phyloP scores from a whole-genome alignment of 2,797 vertebrate genomes.

The Octomys mimax region DNA sequence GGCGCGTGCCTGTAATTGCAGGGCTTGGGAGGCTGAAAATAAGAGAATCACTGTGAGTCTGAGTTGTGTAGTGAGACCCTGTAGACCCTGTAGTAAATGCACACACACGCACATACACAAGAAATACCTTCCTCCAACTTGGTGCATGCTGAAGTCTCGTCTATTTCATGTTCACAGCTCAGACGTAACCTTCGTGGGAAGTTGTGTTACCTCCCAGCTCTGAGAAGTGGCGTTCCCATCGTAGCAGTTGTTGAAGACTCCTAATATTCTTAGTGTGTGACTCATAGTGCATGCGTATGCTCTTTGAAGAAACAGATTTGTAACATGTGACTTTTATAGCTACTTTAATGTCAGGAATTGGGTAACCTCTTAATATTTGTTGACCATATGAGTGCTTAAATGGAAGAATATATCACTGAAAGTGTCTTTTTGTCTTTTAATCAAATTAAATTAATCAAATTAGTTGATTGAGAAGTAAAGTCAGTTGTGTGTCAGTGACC shows the following conservation, averaged over 20 bases:
- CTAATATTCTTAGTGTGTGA: not conserved
- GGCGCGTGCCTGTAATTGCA: too few species aligned
- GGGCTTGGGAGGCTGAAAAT: too few species aligned
- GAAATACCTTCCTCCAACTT: not conserved
- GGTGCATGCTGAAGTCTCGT: not conserved
- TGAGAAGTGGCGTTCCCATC: not conserved
- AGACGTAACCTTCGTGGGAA: not conserved
- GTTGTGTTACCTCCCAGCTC: not conserved
- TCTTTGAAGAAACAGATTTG: not conserved
- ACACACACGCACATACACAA: too few species aligned
- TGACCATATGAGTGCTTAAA: slow-evolving; percentile 25
- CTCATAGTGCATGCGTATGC: not conserved
- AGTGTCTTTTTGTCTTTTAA: not conserved
- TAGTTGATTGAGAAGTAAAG: not conserved
- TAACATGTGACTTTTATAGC: not conserved
- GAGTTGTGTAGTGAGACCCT: too few species aligned
- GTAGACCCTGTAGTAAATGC: too few species aligned
- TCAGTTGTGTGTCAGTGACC: not conserved
- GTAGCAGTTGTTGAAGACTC: not conserved
- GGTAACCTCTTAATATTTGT: not conserved
- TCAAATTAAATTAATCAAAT: slow-evolving; percentile 28
- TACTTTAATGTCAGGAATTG: not conserved
- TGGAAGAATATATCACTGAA: not conserved
- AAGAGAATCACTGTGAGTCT: too few species aligned
- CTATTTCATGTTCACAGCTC: not conserved